Evolutionary conservation across 2,888 invertebrate species (phyloP).

Genomic region (Merodon equestris): DNA sequence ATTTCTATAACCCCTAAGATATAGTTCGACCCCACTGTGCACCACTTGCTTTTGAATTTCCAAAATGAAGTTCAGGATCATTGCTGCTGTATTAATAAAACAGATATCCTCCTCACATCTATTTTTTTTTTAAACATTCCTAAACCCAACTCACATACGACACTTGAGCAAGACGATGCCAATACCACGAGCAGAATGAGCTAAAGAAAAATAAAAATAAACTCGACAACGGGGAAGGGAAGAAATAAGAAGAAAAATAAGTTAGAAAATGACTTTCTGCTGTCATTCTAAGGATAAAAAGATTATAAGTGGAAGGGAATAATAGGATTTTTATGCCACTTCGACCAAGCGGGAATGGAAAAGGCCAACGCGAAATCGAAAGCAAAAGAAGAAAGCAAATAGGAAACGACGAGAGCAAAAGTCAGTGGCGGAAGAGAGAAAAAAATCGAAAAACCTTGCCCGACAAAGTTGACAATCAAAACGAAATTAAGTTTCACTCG

Average conservation of each 20-base stretch:
- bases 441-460: slow-evolving; percentile 26
- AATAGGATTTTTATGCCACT: slow-evolving; percentile 71
- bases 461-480: slow-evolving; percentile 69
- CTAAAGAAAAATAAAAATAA: neutral
- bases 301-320: slow-evolving; percentile 70
- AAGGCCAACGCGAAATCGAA: slow-evolving; percentile 50
- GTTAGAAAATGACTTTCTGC: slow-evolving; percentile 69
- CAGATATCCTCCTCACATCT: slow-evolving; percentile 31
- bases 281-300: slow-evolving; percentile 70
- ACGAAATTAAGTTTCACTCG: slow-evolving; percentile 67
- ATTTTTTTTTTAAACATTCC: slow-evolving; percentile 12
- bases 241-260: slow-evolving; percentile 13
- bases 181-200: neutral
- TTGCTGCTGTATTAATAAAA: slow-evolving; percentile 43
- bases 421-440: neutral
- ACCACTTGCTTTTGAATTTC: no score
- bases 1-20: no score
- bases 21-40: no score
- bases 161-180: slow-evolving; percentile 11
- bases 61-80: slow-evolving; percentile 47
- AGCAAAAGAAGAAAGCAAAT: slow-evolving; percentile 43
- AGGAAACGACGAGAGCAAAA: slow-evolving; percentile 23
- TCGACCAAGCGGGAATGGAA: slow-evolving; percentile 33
- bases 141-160: slow-evolving; percentile 24
- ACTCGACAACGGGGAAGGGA: no score